phyloP scores from a whole-genome alignment of 2,888 invertebrate species.

The Epicampocera succincta region DNA sequence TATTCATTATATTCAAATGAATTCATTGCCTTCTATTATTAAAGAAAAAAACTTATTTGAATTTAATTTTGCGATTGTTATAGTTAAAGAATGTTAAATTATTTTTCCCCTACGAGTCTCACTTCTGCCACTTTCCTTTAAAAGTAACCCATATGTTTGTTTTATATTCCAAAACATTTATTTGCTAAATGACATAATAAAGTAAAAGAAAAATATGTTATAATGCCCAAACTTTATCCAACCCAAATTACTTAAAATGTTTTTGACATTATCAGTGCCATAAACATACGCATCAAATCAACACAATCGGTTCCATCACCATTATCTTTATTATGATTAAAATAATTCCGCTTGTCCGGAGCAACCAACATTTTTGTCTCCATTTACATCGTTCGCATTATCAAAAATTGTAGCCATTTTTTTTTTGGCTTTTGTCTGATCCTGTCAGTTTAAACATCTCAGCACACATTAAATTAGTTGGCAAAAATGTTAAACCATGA shows the following conservation, averaged over 20 bases:
- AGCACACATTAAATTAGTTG: constrained; percentile 62
- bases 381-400: background rate
- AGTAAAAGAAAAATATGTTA: background rate
- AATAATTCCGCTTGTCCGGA: constrained; percentile 25
- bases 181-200: background rate
- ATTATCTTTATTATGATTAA: constrained; percentile 7
- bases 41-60: no score
- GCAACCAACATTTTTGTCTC: constrained; percentile 9
- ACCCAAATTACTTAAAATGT: constrained; percentile 20
- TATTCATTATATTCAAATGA: no score
- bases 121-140: no score
- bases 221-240: background rate
- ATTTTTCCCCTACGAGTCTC: no score
- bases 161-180: background rate
- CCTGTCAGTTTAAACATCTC: constrained; percentile 50
- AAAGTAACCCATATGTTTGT: no score
- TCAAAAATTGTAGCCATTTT: constrained; percentile 5
- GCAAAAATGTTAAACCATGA: constrained; percentile 44
- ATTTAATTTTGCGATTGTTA: no score
- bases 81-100: no score
- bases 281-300: constrained; percentile 41
- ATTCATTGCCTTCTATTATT: no score
- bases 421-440: constrained; percentile 33
- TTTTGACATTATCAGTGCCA: constrained; percentile 42
- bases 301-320: constrained; percentile 27